These are phyloP conservation scores for Aphaenogaster ashmeadi DNA, from an alignment of 1,140 invertebrate species.

Conservation along the genomic window DNA sequence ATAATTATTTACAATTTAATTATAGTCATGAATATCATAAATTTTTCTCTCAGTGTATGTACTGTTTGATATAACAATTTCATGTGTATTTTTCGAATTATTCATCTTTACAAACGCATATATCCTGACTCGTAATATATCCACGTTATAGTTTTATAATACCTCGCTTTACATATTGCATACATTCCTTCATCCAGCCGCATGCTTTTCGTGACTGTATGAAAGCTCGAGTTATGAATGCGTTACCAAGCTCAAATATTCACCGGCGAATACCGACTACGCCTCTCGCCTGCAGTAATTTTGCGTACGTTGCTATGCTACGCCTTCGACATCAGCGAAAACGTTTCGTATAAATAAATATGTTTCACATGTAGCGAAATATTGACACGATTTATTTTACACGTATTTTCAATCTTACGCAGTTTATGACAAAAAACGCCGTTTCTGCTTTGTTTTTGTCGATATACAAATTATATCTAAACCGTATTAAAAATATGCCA, in stretches of 20 bases:
- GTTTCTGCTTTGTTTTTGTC: background rate
- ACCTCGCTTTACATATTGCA: constrained; percentile 6
- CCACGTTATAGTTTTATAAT: constrained; percentile 6
- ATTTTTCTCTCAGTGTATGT: too few relatives aligned
- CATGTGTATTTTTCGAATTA: background rate
- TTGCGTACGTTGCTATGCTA: background rate
- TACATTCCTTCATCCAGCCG: constrained; percentile 24
- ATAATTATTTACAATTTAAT: too few relatives aligned
- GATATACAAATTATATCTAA: background rate
- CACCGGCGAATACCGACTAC: background rate
- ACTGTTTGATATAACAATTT: background rate
- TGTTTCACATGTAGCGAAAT: background rate
- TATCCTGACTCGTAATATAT: background rate
- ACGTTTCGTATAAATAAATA: constrained; percentile 1
- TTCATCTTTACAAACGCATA: background rate
- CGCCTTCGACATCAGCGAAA: background rate
- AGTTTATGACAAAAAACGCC: background rate
- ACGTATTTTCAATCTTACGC: background rate
- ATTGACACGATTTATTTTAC: background rate
- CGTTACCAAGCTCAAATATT: constrained; percentile 29
- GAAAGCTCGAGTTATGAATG: constrained; percentile 38
- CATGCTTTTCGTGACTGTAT: constrained; percentile 23
- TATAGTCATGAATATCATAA: too few relatives aligned
- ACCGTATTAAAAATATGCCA: background rate
- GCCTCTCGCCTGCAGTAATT: background rate